These are phyloP conservation scores for Dryocosmus kuriphilus DNA, from an alignment of 2,888 invertebrate species.

Conservation along the genomic window DNA sequence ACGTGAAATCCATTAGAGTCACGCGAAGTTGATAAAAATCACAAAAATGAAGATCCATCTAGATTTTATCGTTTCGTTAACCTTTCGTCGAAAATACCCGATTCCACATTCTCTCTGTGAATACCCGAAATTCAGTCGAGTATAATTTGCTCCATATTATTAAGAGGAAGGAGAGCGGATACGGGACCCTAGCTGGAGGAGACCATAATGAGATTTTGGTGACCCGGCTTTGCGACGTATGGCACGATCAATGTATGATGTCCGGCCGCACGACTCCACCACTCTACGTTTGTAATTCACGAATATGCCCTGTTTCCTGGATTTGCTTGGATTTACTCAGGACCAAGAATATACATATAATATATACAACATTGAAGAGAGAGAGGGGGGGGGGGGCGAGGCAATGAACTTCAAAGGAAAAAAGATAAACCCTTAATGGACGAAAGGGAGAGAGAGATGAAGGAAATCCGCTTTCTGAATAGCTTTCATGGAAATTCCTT, in stretches of 20 bases:
- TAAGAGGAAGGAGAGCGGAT: neutral
- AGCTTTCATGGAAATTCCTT: constrained; percentile 21
- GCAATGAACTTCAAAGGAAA: neutral
- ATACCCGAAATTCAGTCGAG: neutral
- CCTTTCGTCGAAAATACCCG: too few relatives aligned
- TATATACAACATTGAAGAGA: constrained; percentile 3
- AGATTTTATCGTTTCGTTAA: too few relatives aligned
- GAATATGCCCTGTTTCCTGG: constrained; percentile 54
- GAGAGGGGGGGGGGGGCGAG: too few relatives aligned
- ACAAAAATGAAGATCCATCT: too few relatives aligned
- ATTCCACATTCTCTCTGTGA: neutral
- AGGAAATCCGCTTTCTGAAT: constrained; percentile 13
- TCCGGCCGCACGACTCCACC: constrained; percentile 24
- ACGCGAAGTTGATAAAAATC: too few relatives aligned
- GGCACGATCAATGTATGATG: constrained; percentile 30
- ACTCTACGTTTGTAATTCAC: constrained; percentile 44
- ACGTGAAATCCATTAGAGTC: too few relatives aligned
- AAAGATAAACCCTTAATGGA: constrained; percentile 26
- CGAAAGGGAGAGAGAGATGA: neutral
- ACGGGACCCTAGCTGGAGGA: neutral
- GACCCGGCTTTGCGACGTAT: constrained; percentile 29
- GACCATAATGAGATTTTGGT: constrained; percentile 35
- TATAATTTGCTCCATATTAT: constrained; percentile 6
- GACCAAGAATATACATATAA: constrained; percentile 10
- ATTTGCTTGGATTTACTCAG: constrained; percentile 51